A percentile compares a stretch with the other conserved stretches of the same genome.
Evolutionary conservation across 2,888 invertebrate species (phyloP).

Genomic region (Cinara cedri): DNA sequence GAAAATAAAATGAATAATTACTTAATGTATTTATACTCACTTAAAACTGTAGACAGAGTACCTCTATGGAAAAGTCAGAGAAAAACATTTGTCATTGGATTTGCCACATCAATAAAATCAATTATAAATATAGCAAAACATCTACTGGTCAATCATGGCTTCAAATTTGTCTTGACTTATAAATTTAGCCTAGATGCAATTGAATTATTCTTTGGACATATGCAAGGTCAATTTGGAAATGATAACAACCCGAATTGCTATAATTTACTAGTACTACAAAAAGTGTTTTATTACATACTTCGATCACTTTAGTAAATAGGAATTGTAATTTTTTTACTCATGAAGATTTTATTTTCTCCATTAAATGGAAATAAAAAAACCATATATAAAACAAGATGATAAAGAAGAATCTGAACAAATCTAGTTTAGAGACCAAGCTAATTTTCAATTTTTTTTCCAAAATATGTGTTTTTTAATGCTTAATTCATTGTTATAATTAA

Average conservation of each 20-base stretch:
- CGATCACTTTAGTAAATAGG: not conserved
- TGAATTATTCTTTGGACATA: constrained; percentile 3
- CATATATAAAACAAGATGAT: too few species aligned
- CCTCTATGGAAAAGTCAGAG: too few species aligned
- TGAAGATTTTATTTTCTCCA: not conserved
- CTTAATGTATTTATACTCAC: too few species aligned
- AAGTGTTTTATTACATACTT: constrained; percentile 17
- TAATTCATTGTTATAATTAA: too few species aligned
- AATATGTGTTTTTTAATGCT: too few species aligned
- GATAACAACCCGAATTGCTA: not conserved
- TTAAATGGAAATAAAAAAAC: constrained; percentile 15
- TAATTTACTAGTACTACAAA: not conserved
- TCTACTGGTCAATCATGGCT: not conserved
- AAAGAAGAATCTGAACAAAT: too few species aligned
- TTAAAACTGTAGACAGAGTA: too few species aligned
- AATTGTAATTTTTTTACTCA: not conserved
- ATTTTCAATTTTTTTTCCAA: too few species aligned
- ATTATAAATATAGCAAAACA: constrained; percentile 1
- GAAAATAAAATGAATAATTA: too few species aligned
- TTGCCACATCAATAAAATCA: not conserved
- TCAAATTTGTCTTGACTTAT: not conserved
- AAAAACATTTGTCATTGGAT: not conserved
- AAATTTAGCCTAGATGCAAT: constrained; percentile 18
- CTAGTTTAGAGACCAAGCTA: too few species aligned
- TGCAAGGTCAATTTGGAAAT: not conserved